These are phyloP conservation scores for Neuroterus valhalla DNA, from an alignment of 1,140 invertebrate species.

Conservation along the genomic window DNA sequence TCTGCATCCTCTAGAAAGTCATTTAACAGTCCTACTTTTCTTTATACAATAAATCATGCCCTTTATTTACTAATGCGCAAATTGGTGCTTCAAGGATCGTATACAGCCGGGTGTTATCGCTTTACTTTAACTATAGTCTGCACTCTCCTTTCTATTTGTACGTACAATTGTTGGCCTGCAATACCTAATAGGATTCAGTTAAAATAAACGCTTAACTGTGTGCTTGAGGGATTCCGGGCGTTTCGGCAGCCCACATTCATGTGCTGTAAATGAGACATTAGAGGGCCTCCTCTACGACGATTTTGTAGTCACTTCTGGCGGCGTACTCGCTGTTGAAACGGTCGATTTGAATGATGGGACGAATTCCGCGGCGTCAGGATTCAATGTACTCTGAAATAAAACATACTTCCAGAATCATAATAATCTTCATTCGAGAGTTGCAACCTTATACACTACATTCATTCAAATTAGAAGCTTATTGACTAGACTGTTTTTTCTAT, in stretches of 20 bases:
- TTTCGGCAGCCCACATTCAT: constrained; percentile 57
- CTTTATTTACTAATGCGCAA: constrained; percentile 34
- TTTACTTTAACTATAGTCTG: constrained; percentile 40
- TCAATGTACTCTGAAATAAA: constrained; percentile 80
- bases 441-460: no score
- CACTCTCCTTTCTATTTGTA: constrained; percentile 61
- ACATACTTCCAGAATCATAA: constrained; percentile 39
- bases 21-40: constrained; percentile 39
- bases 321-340: constrained; percentile 56
- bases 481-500: no score
- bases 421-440: no score
- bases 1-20: constrained; percentile 30
- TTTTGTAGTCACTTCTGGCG: constrained; percentile 66
- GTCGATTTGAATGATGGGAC: constrained; percentile 76
- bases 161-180: constrained; percentile 60
- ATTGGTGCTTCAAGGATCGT: constrained; percentile 38
- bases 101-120: constrained; percentile 30
- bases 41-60: constrained; percentile 41
- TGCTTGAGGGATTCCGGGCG: constrained; percentile 54
- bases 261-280: constrained; percentile 39
- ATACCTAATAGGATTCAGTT: constrained; percentile 61
- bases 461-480: no score
- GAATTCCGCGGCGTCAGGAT: constrained; percentile 87
- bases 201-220: constrained; percentile 58
- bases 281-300: constrained; percentile 70